Conservation (phyloP, 2,113 vertebrate genomes). For the Vidua macroura region DNA sequence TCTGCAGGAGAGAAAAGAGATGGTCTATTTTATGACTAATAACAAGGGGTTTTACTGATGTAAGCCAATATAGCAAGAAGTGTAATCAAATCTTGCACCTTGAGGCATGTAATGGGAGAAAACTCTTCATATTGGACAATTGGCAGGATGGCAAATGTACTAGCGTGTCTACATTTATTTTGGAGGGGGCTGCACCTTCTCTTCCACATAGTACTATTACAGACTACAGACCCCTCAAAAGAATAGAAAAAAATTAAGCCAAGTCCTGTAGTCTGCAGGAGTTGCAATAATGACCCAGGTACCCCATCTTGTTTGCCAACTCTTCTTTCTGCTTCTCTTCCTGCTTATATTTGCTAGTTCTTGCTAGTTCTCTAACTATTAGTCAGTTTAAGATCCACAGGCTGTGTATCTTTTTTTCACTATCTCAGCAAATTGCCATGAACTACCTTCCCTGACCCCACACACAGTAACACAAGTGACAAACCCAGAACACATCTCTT, state of each 20-base stretch:
- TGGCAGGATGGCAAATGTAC: neutral
- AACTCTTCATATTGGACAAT: neutral
- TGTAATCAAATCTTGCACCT: neutral
- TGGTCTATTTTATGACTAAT: slow-evolving; percentile 4
- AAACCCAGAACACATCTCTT: neutral
- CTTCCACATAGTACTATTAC: neutral
- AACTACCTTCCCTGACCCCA: neutral
- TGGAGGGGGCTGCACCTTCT: neutral
- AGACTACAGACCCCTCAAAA: neutral
- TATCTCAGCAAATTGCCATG: neutral
- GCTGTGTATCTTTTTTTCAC: neutral
- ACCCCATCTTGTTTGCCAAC: neutral
- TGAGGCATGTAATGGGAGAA: neutral
- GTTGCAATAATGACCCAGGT: neutral
- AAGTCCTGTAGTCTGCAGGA: neutral
- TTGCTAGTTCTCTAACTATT: neutral
- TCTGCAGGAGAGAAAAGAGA: neutral
- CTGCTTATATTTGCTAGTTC: neutral
- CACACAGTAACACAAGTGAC: neutral
- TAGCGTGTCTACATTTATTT: neutral
- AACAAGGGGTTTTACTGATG: neutral
- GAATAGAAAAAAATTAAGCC: neutral
- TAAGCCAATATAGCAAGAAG: neutral
- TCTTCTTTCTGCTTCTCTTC: neutral
- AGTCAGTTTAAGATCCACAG: neutral